Evolutionary conservation across 2,888 invertebrate genomes (phyloP).

Genomic region (Subacronicta megacephala): DNA sequence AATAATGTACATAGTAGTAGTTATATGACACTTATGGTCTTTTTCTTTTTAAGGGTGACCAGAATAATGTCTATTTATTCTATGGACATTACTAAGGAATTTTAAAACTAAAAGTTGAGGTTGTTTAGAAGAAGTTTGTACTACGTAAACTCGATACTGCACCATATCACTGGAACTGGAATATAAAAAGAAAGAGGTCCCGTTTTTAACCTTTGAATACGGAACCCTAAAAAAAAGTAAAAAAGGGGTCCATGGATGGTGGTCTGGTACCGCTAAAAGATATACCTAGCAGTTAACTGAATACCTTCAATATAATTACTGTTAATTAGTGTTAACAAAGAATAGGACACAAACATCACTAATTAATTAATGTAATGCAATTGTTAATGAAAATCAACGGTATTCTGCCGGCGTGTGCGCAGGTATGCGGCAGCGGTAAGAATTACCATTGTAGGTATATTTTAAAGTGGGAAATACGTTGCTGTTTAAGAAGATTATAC

Average conservation of each 20-base stretch:
- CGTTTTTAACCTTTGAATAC: no score
- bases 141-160: no score
- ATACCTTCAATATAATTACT: slow-evolving; percentile 2
- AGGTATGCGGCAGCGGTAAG: slow-evolving; percentile 34
- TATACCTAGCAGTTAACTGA: no score
- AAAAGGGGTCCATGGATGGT: no score
- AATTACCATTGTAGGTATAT: slow-evolving; percentile 17
- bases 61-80: neutral
- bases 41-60: slow-evolving; percentile 30
- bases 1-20: slow-evolving; percentile 22
- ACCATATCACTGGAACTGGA: no score
- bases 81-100: no score
- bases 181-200: no score
- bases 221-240: no score
- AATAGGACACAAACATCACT: slow-evolving; percentile 17
- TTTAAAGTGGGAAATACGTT: slow-evolving; percentile 4
- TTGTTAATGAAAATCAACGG: slow-evolving; percentile 40
- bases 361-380: slow-evolving; percentile 39
- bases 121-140: no score
- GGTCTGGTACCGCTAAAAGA: no score
- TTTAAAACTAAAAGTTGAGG: no score
- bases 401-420: slow-evolving; percentile 35
- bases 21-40: slow-evolving; percentile 16
- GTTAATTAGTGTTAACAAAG: slow-evolving; percentile 23
- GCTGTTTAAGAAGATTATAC: neutral